Evolutionary conservation across 2,113 vertebrate species (phyloP).

Genomic region (Haplochromis burtoni): DNA sequence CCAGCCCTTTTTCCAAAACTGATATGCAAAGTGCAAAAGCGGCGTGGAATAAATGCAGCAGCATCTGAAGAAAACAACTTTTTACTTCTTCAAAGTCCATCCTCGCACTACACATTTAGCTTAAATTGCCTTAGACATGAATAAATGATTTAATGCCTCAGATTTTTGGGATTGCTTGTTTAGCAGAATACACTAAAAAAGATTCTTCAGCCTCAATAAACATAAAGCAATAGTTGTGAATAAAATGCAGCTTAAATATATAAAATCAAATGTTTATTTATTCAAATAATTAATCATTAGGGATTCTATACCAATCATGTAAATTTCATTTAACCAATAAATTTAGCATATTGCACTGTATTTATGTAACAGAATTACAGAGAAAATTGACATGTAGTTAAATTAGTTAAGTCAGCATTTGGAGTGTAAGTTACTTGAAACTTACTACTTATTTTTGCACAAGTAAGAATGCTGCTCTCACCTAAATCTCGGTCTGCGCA

Average conservation of each 20-base stretch:
- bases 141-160: not conserved
- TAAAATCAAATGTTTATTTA: not conserved
- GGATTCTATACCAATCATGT: not conserved
- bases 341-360: not conserved
- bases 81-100: not conserved
- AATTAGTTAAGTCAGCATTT: not conserved
- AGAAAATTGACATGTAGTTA: not conserved
- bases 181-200: not conserved
- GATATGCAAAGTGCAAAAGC: not conserved
- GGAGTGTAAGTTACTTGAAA: not conserved
- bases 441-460: not conserved
- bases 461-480: not conserved
- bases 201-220: not conserved
- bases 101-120: not conserved
- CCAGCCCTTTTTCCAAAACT: not conserved
- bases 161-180: not conserved
- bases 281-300: not conserved
- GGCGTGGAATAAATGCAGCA: not conserved
- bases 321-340: not conserved
- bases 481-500: conserved; percentile 4
- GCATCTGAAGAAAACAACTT: not conserved
- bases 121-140: not conserved
- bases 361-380: not conserved
- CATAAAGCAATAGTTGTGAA: not conserved
- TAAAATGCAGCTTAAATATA: not conserved